Percentiles rank a stretch among this genome's conserved stretches.
phyloP scores from a whole-genome alignment of 2,888 invertebrate species.

The Pandemis cinnamomeana region DNA sequence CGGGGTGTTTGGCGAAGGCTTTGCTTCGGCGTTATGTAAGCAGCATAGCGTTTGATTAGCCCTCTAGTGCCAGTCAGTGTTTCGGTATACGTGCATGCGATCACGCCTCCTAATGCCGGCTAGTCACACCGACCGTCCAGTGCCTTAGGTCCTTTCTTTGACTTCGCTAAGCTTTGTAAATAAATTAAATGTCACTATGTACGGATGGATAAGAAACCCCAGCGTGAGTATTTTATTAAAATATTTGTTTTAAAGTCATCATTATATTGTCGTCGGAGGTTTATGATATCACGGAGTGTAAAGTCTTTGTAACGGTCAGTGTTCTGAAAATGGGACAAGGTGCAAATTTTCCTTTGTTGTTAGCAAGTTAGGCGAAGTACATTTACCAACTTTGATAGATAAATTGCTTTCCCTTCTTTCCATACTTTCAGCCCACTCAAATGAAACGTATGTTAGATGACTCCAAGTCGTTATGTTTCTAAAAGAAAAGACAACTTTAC shows the following conservation, averaged over 20 bases:
- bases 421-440: too few relatives aligned
- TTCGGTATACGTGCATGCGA: slow-evolving; percentile 51
- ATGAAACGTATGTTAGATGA: too few relatives aligned
- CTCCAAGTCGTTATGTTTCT: too few relatives aligned
- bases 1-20: slow-evolving; percentile 58
- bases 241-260: slow-evolving; percentile 16
- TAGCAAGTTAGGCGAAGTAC: background rate
- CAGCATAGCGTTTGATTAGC: slow-evolving; percentile 31
- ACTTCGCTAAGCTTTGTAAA: slow-evolving; percentile 22
- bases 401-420: background rate
- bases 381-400: background rate
- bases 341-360: slow-evolving; percentile 4
- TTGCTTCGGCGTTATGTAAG: slow-evolving; percentile 47
- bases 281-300: background rate
- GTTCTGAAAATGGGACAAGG: background rate
- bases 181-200: slow-evolving; percentile 50
- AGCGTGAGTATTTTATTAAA: slow-evolving; percentile 55
- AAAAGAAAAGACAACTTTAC: too few relatives aligned
- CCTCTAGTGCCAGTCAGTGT: slow-evolving; percentile 52
- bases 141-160: slow-evolving; percentile 12
- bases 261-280: slow-evolving; percentile 5
- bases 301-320: slow-evolving; percentile 7
- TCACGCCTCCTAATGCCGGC: slow-evolving; percentile 46
- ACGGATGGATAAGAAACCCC: slow-evolving; percentile 55
- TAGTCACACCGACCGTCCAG: slow-evolving; percentile 22